phyloP scores from a whole-genome alignment of 2,113 vertebrate species.

The Thymallus thymallus region DNA sequence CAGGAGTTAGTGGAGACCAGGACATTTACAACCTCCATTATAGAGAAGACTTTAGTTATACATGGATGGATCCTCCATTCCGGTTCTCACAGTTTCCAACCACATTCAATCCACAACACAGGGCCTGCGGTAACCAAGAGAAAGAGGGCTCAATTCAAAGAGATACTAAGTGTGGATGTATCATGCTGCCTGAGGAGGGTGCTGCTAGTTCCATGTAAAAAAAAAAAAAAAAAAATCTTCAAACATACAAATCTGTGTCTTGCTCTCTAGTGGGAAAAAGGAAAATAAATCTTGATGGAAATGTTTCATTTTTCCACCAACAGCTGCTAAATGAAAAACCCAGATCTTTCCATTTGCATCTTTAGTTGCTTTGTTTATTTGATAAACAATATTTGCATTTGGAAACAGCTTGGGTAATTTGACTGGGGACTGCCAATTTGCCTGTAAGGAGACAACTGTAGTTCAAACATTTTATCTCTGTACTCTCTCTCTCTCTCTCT shows the following conservation, averaged over 20 bases:
- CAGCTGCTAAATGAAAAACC: slow-evolving; percentile 64
- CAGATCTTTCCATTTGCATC: slow-evolving; percentile 66
- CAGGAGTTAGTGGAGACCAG: neutral
- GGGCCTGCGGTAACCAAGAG: slow-evolving; percentile 9
- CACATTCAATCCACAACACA: slow-evolving; percentile 11
- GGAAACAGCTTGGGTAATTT: slow-evolving; percentile 68
- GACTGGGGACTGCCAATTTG: slow-evolving; percentile 78
- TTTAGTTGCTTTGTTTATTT: slow-evolving; percentile 70
- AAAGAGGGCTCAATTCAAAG: slow-evolving; percentile 18
- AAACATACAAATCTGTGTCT: slow-evolving; percentile 53
- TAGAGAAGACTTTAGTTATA: slow-evolving; percentile 30
- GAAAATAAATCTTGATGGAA: slow-evolving; percentile 60
- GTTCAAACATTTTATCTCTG: slow-evolving; percentile 55
- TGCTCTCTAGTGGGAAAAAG: slow-evolving; percentile 44
- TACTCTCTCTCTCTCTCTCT: slow-evolving; percentile 42
- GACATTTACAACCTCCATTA: slow-evolving; percentile 36
- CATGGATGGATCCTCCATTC: slow-evolving; percentile 33
- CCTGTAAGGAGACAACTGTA: slow-evolving; percentile 76
- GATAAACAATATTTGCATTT: slow-evolving; percentile 68
- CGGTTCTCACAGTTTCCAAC: slow-evolving; percentile 25
- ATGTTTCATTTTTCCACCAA: slow-evolving; percentile 62
- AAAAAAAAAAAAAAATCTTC: slow-evolving; percentile 36
- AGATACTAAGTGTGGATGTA: slow-evolving; percentile 19
- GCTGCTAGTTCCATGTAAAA: neutral
- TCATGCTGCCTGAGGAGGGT: slow-evolving; percentile 17